phyloP scores from a whole-genome alignment of 2,797 vertebrate species.

The Poecilia gillii region DNA sequence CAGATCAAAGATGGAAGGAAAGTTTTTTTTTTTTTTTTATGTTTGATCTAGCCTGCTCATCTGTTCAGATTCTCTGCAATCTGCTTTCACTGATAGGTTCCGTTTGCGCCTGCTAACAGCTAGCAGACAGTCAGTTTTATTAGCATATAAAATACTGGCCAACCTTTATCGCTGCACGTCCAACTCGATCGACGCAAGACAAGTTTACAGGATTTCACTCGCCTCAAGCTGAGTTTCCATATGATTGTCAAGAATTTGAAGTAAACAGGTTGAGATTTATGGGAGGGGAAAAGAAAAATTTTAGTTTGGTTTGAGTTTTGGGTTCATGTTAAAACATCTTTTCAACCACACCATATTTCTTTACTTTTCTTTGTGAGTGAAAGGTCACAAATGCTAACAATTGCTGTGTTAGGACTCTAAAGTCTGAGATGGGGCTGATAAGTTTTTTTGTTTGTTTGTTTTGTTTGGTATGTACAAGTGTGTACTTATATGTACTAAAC shows the following conservation, averaged over 20 bases:
- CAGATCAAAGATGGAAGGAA: slow-evolving; percentile 63
- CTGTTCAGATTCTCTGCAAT: slow-evolving; percentile 43
- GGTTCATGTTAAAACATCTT: not conserved
- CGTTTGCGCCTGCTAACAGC: slow-evolving; percentile 17
- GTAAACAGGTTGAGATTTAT: not conserved
- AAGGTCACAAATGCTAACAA: not conserved
- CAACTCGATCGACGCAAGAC: not conserved
- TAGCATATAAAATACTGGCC: slow-evolving; percentile 10
- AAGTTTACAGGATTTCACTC: not conserved
- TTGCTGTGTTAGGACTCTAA: no score
- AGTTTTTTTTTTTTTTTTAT: slow-evolving; percentile 48
- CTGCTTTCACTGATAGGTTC: slow-evolving; percentile 25
- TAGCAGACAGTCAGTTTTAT: slow-evolving; percentile 8
- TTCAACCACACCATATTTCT: not conserved
- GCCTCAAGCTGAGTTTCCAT: slow-evolving; percentile 1
- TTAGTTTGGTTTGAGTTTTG: not conserved
- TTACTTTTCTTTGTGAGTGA: not conserved
- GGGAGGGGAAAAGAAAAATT: not conserved
- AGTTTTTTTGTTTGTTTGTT: not conserved
- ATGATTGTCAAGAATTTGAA: slow-evolving; percentile 4
- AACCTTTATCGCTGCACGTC: slow-evolving; percentile 16
- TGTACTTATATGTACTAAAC: no score
- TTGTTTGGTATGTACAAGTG: not conserved
- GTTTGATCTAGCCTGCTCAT: slow-evolving; percentile 54
- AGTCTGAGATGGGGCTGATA: no score